Conservation (phyloP, 2,888 invertebrate genomes). For the Polylopha cassiicola region DNA sequence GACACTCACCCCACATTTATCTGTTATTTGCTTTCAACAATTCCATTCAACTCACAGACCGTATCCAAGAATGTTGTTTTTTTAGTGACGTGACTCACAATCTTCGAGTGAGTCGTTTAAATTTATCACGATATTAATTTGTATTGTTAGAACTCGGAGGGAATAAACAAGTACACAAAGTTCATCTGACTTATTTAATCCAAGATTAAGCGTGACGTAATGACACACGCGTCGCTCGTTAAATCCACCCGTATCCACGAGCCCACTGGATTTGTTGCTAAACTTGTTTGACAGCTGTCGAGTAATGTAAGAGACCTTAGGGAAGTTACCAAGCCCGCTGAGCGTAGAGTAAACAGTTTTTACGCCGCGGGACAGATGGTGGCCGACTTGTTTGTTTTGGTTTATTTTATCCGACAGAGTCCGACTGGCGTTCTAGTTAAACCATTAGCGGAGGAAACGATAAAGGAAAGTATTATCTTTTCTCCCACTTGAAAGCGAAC, state of each 20-base stretch:
- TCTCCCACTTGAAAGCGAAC: conserved; percentile 21
- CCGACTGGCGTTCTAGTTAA: conserved; percentile 8
- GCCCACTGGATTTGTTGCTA: conserved; percentile 20
- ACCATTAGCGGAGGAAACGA: conserved; percentile 13
- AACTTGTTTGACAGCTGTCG: conserved; percentile 28
- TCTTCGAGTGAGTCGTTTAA: conserved; percentile 1
- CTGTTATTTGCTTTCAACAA: conserved; percentile 20
- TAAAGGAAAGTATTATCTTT: conserved; percentile 17
- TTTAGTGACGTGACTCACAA: conserved; percentile 12
- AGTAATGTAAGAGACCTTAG: conserved; percentile 20
- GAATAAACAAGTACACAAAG: conserved; percentile 14
- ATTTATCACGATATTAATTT: conserved; percentile 5
- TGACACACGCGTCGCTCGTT: conserved; percentile 21
- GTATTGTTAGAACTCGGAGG: no score
- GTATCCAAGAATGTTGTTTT: conserved; percentile 8
- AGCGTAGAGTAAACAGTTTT: conserved; percentile 19
- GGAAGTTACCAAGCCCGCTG: conserved; percentile 14
- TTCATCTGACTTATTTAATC: conserved; percentile 16
- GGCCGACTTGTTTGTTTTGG: conserved; percentile 16
- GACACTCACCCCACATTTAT: conserved; percentile 20
- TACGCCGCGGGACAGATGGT: conserved; percentile 19
- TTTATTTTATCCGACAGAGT: conserved; percentile 9
- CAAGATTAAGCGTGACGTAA: conserved; percentile 19
- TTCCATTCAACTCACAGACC: conserved; percentile 6
- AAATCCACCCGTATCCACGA: conserved; percentile 15